Evolutionary conservation across 2,113 vertebrate species (phyloP).

Genomic region (Catharus fuscescens): DNA sequence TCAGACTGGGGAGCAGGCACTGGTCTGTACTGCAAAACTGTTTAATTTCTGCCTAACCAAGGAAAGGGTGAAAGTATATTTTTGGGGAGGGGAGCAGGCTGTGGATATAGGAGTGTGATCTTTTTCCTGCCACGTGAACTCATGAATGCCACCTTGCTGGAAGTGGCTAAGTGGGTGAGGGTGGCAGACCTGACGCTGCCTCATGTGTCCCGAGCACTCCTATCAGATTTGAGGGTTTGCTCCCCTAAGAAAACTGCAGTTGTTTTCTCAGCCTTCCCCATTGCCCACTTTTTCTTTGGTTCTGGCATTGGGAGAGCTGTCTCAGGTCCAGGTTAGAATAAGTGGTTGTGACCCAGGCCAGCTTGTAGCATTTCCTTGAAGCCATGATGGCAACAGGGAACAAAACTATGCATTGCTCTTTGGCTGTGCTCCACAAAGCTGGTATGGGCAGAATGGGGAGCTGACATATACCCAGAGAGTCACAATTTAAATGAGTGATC

Average conservation of each 20-base stretch:
- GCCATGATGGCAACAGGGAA: neutral
- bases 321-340: neutral
- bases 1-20: neutral
- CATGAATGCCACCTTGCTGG: neutral
- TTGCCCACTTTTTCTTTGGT: neutral
- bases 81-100: neutral
- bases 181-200: neutral
- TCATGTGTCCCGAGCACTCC: neutral
- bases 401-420: fast-evolving
- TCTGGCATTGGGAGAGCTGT: neutral
- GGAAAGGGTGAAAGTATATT: neutral
- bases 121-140: fast-evolving
- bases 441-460: neutral
- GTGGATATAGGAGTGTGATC: neutral
- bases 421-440: neutral
- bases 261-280: neutral
- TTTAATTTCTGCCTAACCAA: neutral
- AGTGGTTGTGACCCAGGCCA: neutral
- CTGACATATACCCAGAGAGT: neutral
- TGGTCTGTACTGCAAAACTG: neutral
- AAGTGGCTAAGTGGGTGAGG: fast-evolving
- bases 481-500: neutral
- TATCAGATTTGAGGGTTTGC: fast-evolving
- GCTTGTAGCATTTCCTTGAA: neutral
- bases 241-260: neutral